A percentile compares a stretch with the other conserved stretches of the same genome.
Evolutionary conservation across 2,797 vertebrate species (phyloP).

Genomic region (Dendrocincla fuliginosa): DNA sequence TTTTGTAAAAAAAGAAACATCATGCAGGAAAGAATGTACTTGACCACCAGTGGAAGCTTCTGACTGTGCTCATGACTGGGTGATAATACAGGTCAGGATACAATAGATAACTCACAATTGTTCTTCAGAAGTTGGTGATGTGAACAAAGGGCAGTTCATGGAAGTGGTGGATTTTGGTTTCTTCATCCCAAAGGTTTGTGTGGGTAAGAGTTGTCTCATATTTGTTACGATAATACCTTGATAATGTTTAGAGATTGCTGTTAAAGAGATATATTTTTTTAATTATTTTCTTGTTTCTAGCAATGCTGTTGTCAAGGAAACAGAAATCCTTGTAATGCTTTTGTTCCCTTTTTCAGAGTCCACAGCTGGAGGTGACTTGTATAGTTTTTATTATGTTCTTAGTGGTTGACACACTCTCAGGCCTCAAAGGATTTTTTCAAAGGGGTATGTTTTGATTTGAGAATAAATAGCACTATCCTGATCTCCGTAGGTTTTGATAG

Average conservation of each 20-base stretch:
- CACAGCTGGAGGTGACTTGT: slow-evolving; percentile 62
- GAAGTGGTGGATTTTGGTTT: neutral
- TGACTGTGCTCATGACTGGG: neutral
- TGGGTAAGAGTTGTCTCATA: neutral
- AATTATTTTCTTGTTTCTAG: slow-evolving; percentile 75
- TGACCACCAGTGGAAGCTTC: neutral
- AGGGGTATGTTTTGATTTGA: slow-evolving; percentile 27
- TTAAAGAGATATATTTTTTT: slow-evolving; percentile 58
- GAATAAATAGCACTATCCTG: slow-evolving; percentile 30
- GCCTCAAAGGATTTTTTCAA: slow-evolving; percentile 37
- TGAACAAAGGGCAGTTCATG: neutral
- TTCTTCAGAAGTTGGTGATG: neutral
- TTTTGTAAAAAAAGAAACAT: neutral
- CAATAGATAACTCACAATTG: neutral
- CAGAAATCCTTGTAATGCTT: slow-evolving; percentile 67
- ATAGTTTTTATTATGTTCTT: slow-evolving; percentile 41
- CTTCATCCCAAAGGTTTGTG: neutral
- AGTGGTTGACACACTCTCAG: slow-evolving; percentile 41
- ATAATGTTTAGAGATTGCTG: neutral
- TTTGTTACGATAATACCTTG: slow-evolving; percentile 1
- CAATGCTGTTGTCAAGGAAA: slow-evolving; percentile 80
- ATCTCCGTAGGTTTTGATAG: slow-evolving; percentile 3
- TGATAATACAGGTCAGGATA: neutral
- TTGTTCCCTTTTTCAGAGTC: slow-evolving; percentile 58
- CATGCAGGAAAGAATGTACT: neutral